Percentiles rank a stretch among this genome's conserved stretches.
Evolutionary conservation across 1,140 invertebrate genomes (phyloP).

Genomic region (Sipha flava): DNA sequence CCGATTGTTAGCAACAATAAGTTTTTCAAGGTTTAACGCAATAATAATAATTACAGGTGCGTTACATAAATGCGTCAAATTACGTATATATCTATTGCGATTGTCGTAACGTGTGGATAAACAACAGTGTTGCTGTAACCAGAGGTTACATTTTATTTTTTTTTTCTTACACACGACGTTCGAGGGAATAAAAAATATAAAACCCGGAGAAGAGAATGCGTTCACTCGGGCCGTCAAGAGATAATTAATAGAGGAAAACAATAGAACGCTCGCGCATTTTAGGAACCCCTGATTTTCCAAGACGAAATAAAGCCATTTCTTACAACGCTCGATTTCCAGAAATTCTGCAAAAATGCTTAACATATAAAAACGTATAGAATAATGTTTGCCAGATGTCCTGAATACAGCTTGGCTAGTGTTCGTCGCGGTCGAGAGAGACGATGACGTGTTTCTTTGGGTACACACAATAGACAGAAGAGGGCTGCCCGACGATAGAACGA

Average conservation of each 20-base stretch:
- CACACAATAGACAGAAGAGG: not conserved
- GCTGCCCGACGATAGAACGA: not conserved
- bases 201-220: not conserved
- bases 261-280: not conserved
- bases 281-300: not conserved
- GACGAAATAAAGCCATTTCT: not conserved
- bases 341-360: not conserved
- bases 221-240: not conserved
- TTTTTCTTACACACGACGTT: not conserved
- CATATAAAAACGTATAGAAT: not conserved
- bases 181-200: not conserved
- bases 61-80: constrained; percentile 8
- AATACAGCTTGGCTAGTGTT: too few relatives aligned
- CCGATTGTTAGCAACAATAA: not conserved
- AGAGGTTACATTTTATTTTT: not conserved
- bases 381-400: not conserved
- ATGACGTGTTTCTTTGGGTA: not conserved
- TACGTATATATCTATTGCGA: not conserved
- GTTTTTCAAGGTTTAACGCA: constrained; percentile 11
- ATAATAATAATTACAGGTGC: not conserved
- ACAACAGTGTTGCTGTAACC: not conserved
- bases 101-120: constrained; percentile 1
- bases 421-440: not conserved
- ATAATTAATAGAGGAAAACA: not conserved
- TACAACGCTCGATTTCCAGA: not conserved